A percentile compares a stretch with the other conserved stretches of the same genome.
These are phyloP conservation scores for Cephus nigrinus DNA, from an alignment of 2,888 invertebrate genomes.

Conservation along the genomic window DNA sequence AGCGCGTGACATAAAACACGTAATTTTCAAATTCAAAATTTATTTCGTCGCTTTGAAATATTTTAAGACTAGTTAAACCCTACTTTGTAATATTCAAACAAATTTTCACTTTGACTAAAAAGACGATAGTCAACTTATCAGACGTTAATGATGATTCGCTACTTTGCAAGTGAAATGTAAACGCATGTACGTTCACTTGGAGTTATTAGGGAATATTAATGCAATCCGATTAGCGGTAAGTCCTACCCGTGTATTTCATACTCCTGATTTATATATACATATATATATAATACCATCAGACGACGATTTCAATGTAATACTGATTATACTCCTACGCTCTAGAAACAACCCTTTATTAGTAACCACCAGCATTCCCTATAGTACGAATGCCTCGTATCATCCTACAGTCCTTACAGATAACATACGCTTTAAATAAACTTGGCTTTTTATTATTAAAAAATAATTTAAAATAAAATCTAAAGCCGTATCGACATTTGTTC, in stretches of 20 bases:
- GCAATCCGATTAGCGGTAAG: slow-evolving; percentile 11
- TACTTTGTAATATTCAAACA: not conserved
- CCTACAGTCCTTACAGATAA: not conserved
- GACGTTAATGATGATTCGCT: not conserved
- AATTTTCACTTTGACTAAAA: not conserved
- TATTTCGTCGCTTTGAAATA: no score
- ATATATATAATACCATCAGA: not conserved
- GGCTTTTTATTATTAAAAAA: not conserved
- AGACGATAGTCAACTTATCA: not conserved
- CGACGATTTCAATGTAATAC: not conserved
- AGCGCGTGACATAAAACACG: not conserved
- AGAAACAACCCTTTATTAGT: not conserved
- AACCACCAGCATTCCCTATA: not conserved
- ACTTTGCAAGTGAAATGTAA: not conserved
- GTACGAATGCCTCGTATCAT: not conserved
- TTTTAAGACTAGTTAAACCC: no score
- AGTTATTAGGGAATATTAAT: slow-evolving; percentile 2
- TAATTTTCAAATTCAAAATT: not conserved
- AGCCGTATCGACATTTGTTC: no score
- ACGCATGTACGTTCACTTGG: not conserved
- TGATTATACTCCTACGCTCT: not conserved
- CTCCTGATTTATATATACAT: not conserved
- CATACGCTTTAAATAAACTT: not conserved
- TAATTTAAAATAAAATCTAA: not conserved
- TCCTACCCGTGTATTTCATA: not conserved